Evolutionary conservation across 2,797 vertebrate species (phyloP).

Genomic region (Lepilemur ruficaudatus): DNA sequence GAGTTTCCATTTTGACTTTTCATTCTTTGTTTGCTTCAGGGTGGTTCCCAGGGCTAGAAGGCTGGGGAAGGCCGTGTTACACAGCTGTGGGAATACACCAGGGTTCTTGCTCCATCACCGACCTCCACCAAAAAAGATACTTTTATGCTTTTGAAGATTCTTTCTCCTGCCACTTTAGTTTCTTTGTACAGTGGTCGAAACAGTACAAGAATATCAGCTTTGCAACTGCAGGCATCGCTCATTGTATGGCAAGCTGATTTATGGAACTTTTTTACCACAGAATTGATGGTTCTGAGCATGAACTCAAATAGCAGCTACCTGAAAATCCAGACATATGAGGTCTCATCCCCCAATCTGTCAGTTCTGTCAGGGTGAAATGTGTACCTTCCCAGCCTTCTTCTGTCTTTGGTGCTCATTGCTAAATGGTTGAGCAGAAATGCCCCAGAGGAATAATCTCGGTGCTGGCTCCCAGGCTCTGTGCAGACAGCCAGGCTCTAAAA

Average conservation of each 20-base stretch:
- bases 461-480: not conserved
- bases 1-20: not conserved
- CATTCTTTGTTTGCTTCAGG: not conserved
- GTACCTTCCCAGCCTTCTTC: not conserved
- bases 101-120: not conserved
- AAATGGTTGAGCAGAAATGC: not conserved
- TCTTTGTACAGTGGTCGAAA: conserved; percentile 77
- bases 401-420: not conserved
- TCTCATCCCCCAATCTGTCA: not conserved
- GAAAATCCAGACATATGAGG: conserved; percentile 14
- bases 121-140: not conserved
- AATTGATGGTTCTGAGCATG: conserved; percentile 30
- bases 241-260: not conserved
- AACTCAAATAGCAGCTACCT: conserved; percentile 55
- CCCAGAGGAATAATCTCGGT: not conserved
- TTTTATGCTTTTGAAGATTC: not conserved
- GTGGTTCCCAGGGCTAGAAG: not conserved
- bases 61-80: not conserved
- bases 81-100: not conserved
- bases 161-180: conserved; percentile 53
- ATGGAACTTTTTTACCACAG: not conserved
- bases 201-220: not conserved
- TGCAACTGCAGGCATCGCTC: not conserved
- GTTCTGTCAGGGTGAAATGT: not conserved
- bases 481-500: not conserved